These are phyloP conservation scores for Masticophis lateralis DNA, from an alignment of 2,797 vertebrate species.

Conservation along the genomic window DNA sequence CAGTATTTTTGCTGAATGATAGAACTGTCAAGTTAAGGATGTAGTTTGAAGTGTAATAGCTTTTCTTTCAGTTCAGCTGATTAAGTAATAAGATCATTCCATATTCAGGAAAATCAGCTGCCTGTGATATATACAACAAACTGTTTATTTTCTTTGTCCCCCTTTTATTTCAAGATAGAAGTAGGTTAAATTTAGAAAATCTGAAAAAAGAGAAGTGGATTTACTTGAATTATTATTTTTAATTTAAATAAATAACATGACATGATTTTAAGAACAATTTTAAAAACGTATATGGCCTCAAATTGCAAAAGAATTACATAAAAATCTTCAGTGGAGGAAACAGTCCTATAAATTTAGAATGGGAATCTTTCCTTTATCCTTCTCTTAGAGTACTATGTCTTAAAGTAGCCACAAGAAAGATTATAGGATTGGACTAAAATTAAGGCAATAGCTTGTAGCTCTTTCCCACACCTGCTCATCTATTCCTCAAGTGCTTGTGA, in stretches of 20 bases:
- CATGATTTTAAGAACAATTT: neutral
- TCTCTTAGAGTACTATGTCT: neutral
- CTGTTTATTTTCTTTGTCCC: neutral
- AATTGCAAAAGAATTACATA: neutral
- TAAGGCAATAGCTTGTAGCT: neutral
- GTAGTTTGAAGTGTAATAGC: neutral
- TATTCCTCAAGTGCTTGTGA: neutral
- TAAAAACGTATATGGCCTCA: neutral
- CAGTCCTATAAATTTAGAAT: neutral
- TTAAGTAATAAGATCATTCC: neutral
- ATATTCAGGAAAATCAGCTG: neutral
- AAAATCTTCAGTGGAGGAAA: neutral
- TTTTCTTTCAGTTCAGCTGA: neutral
- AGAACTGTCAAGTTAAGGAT: neutral
- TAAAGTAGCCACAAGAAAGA: neutral
- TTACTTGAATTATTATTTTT: neutral
- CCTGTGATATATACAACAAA: neutral
- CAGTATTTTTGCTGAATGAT: neutral
- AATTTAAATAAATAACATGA: neutral
- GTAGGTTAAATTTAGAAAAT: neutral
- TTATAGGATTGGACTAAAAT: neutral
- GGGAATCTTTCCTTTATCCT: neutral
- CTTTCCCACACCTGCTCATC: neutral
- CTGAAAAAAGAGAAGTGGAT: neutral
- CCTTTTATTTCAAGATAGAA: neutral